phyloP scores from a whole-genome alignment of 2,797 vertebrate species.

The Parauchenoglanis ngamensis region DNA sequence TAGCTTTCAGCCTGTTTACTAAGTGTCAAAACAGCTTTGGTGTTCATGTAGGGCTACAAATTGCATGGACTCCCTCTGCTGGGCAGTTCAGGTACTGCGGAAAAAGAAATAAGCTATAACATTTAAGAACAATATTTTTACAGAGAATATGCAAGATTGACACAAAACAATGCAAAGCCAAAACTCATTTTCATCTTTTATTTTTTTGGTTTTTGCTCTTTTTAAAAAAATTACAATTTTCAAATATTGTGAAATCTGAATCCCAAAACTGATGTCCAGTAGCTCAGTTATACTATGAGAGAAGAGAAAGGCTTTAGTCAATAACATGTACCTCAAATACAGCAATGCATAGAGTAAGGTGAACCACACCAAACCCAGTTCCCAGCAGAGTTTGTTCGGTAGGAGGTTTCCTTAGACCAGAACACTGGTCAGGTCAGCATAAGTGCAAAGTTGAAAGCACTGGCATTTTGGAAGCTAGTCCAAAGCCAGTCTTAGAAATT shows the following conservation, averaged over 20 bases:
- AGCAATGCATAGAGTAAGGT: constrained; percentile 82
- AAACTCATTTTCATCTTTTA: constrained; percentile 45
- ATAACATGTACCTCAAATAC: constrained; percentile 80
- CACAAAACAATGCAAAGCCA: not conserved
- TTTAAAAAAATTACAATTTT: constrained; percentile 68
- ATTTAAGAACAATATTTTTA: not conserved
- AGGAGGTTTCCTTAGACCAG: constrained; percentile 56
- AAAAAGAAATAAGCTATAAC: not conserved
- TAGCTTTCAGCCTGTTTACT: not conserved
- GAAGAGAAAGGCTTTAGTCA: constrained; percentile 61
- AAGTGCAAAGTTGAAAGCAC: constrained; percentile 81
- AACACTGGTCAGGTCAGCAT: constrained; percentile 66
- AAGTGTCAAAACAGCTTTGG: not conserved
- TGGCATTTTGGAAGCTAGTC: constrained; percentile 60
- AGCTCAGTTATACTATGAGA: constrained; percentile 69
- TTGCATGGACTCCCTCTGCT: constrained; percentile 23
- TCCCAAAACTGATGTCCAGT: constrained; percentile 66
- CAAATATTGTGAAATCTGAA: constrained; percentile 72
- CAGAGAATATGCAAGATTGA: not conserved
- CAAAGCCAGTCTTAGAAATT: constrained; percentile 36
- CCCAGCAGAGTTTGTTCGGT: constrained; percentile 46
- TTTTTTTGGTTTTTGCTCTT: constrained; percentile 60
- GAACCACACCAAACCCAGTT: constrained; percentile 70
- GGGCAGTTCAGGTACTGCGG: constrained; percentile 20
- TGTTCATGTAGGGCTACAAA: not conserved